Evolutionary conservation across 2,888 invertebrate species (phyloP), one percentile per base, ranked within the genome.

Genomic region (Resseliella maxima): DNA sequence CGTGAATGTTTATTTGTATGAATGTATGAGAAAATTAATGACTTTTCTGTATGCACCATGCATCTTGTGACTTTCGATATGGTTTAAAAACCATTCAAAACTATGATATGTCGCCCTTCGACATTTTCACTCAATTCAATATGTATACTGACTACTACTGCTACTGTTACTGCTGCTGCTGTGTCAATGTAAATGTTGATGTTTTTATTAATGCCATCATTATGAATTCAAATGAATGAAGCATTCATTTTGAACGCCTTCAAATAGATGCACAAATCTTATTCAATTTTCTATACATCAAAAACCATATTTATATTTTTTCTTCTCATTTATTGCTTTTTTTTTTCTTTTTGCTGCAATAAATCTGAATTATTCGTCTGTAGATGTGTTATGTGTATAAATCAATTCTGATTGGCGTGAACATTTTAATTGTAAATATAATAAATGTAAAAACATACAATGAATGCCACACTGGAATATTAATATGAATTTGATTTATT

Each of bases 381-480:
- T 27, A 12, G n/a, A n/a, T 15, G 15, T 72, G 31, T 72, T 2
- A 72, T 8, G n/a, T n/a, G n/a, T n/a, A n/a, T n/a, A 72, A 15
- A 72, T 72, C 8, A 0, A 72, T 35, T 12, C 35, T n/a, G 15
- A 15, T 35, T 72, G 72, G 35, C 31, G 72, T 31, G 59, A n/a
- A 24, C n/a, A 24, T 59, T 24, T 59, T 59, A 59, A 59, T 59
- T 59, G 24, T 24, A 1, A 59, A 12, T 27, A 18, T 18, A 31
- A 85, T 21, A 38, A 21, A 5, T 45, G 45, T 10, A 45, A 12
- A 87, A 85, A n/a, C n/a, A n/a, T n/a, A n/a, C n/a, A n/a, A n/a
- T n/a, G n/a, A n/a, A n/a, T n/a, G n/a, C n/a, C n/a, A 59, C 86
- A 86, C 86, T 54, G 89, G 90, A 90, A 90, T 91, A 90, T 87